Conservation (phyloP, 2,888 invertebrate species). For the Apamea monoglypha region DNA sequence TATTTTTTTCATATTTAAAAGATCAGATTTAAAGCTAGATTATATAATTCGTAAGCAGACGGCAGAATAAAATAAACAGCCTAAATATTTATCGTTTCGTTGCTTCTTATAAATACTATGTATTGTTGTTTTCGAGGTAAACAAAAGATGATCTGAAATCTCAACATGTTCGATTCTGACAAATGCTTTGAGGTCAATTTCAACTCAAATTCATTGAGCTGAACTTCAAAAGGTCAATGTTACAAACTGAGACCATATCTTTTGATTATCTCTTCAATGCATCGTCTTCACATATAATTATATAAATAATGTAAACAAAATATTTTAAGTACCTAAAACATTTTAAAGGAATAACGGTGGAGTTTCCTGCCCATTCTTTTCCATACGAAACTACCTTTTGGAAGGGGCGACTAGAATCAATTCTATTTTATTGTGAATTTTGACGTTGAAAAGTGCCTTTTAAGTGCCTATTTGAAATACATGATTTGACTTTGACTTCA, state of each 20-base stretch:
- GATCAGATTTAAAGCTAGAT: background rate
- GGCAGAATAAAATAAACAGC: background rate
- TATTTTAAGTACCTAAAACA: background rate
- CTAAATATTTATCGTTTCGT: background rate
- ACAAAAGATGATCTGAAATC: constrained; percentile 9
- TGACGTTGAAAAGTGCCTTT: background rate
- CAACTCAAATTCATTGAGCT: background rate
- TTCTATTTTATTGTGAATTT: background rate
- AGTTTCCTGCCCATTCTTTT: background rate
- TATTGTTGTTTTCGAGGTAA: background rate
- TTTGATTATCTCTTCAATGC: background rate
- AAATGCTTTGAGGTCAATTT: constrained; percentile 40
- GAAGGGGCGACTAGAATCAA: background rate
- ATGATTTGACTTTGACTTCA: too few relatives aligned
- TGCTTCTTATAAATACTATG: background rate
- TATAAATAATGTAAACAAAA: background rate
- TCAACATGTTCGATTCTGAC: constrained; percentile 12
- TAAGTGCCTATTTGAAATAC: background rate
- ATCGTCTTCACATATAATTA: background rate
- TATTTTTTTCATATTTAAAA: background rate
- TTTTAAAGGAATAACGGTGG: background rate
- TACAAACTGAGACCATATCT: background rate
- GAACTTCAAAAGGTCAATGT: background rate
- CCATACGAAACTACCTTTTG: background rate
- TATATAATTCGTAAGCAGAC: background rate